These are phyloP conservation scores for Leptobrachium ailaonicum DNA, from an alignment of 2,113 vertebrate species.

Conservation along the genomic window DNA sequence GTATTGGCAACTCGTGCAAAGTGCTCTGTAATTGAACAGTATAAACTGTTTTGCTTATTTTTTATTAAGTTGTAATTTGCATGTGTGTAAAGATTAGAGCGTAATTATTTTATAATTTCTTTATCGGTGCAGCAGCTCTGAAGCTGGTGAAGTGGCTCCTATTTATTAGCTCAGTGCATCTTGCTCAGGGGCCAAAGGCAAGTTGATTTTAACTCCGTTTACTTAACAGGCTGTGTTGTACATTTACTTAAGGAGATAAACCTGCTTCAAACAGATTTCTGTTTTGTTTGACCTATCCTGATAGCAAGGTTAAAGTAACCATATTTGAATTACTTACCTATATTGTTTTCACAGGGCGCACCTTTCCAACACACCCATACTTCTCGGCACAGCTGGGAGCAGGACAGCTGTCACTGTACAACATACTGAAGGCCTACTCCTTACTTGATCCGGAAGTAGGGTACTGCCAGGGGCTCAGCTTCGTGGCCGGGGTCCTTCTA, in stretches of 20 bases:
- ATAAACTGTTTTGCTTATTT: neutral
- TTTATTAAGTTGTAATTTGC: neutral
- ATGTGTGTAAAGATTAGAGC: neutral
- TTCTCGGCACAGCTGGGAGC: slow-evolving; percentile 78
- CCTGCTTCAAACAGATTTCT: slow-evolving; percentile 3
- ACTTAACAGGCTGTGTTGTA: slow-evolving; percentile 16
- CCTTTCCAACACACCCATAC: slow-evolving; percentile 79
- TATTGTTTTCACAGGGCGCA: slow-evolving; percentile 69
- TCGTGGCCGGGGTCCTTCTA: slow-evolving; percentile 76
- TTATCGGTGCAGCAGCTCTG: slow-evolving; percentile 7
- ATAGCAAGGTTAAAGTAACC: neutral
- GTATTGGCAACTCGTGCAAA: neutral
- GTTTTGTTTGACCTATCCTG: slow-evolving; percentile 28
- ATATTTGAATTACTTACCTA: neutral
- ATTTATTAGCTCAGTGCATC: slow-evolving; percentile 4
- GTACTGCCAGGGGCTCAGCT: slow-evolving; percentile 81
- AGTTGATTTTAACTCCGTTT: slow-evolving; percentile 11
- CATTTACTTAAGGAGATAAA: slow-evolving; percentile 6
- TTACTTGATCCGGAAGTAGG: slow-evolving; percentile 80
- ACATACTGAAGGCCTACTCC: slow-evolving; percentile 80
- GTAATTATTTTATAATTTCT: slow-evolving; percentile 8
- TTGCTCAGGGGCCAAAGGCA: neutral
- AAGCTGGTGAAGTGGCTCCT: slow-evolving; percentile 19
- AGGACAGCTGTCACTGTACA: slow-evolving; percentile 78
- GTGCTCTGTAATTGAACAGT: neutral